Base-by-base conservation (phyloP, 1,140 invertebrate species). In the Calephelis nemesis region DNA sequence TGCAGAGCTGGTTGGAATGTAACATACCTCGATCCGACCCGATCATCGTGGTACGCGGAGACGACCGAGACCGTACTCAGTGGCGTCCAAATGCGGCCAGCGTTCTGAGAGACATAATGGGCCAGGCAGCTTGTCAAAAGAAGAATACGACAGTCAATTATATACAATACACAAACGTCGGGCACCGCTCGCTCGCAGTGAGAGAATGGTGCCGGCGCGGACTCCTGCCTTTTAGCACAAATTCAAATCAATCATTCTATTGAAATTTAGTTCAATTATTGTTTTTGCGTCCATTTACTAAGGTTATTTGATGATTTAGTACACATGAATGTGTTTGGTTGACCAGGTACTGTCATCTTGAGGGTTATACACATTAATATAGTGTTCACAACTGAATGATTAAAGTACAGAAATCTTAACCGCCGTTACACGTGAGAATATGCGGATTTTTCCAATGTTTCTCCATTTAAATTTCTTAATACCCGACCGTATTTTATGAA, bases 131-230 rank as follows among this genome's bases (percentile, higher is more conserved):
- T 88, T 83, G 85, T 91, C 87, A 89, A 91, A 87, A 89, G 88
- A 89, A 91, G 88, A 89, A 91, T 91, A 91, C 85, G 76, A 75
- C 72, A 75, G 76, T 80, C 87, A 91, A 91, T 91, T 91, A 79
- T 78, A 87, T 88, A 90, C 86, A 88, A 88, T 91, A 84, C 81
- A 77, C 78, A 82, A 63, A 74, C 75, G 75, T 73, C 73, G 73
- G 72, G 67, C 74, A 78, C 71, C 77, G 76, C 73, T 75, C 82
- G 78, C 78, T 73, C 82, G 77, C 80, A 83, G 79, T 81, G 80
- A 74, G 78, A 73, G 81, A 87, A 77, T 83, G 82, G 80, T 81
- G 76, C 77, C 73, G 65, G 13, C 70, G 74, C 73, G 75, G 70
- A 68, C 54, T 52, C 40, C 69, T 54, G 52, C 70, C 58, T 64